Evolutionary conservation across 2,888 invertebrate species (phyloP), one percentile per base, ranked within the genome.

Genomic region (Agapetus fuscipes): DNA sequence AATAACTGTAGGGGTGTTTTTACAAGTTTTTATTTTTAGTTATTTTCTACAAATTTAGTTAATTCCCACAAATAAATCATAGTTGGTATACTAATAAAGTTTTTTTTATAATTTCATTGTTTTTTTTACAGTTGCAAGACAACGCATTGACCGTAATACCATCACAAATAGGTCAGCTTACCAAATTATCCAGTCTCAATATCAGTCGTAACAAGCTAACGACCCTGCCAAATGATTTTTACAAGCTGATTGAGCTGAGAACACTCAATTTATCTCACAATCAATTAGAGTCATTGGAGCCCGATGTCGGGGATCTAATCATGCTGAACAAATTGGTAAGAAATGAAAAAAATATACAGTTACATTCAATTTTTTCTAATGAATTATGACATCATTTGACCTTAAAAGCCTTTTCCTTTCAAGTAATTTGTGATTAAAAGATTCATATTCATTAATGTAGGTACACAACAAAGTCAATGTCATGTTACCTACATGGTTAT

Each of bases 121-220:
- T n/a, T n/a, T n/a, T n/a, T n/a, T n/a, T n/a, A n/a, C 58, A 91
- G 89, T 67, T 90, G 33, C 87, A 90, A 62, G 85, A 89, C 60
- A 93, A 94, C 68, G 76, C 78, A 31, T 60, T 94, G 53, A 70
- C 71, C 48, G 64, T 62, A 34, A 59, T 93, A 46, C 90, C 93
- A 5, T 56, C 72, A 24, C 80, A 84, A 61, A 72, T 93, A 53
- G 82, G 83, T 29, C 70, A 71, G 44, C 65, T 93, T 51, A 74
- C 66, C 41, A 77, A 75, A 55, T 61, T 86, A 46, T 68, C 74
- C 45, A 79, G 74, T 53, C 55, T 86, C 26, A 81, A 80, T 58
- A 56, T 83, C 44, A 78, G 79, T 48, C 76, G 72, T 52, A 86
- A 86, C 52, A 82, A 79, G 59, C 58, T 86, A 38, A 63, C 58